Conservation (phyloP, 2,113 vertebrate species). For the Hucho hucho region DNA sequence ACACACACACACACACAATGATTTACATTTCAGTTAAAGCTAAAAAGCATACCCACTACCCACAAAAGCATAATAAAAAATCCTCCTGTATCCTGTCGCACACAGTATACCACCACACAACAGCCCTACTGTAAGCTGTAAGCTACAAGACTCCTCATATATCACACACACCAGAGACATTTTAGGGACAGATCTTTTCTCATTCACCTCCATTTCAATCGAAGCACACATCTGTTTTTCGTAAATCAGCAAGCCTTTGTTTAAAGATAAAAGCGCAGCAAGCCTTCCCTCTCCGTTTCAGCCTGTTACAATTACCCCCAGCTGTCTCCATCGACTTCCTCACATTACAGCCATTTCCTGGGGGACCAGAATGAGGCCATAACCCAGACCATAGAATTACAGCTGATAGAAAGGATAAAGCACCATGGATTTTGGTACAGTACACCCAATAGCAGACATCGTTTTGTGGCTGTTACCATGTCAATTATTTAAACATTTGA, state of each 20-base stretch:
- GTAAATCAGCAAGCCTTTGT: constrained; percentile 48
- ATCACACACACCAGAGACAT: constrained; percentile 14
- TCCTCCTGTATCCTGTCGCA: neutral
- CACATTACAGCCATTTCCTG: constrained; percentile 36
- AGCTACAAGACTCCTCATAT: neutral
- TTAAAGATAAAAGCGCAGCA: constrained; percentile 48
- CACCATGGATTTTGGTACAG: no score
- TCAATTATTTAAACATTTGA: no score
- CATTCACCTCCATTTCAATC: constrained; percentile 29
- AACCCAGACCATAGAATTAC: constrained; percentile 8
- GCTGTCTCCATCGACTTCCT: constrained; percentile 51
- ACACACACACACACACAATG: neutral
- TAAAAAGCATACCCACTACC: neutral
- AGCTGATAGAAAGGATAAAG: no score
- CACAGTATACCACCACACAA: neutral
- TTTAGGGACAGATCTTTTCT: neutral
- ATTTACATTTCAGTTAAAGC: neutral
- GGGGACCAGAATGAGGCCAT: constrained; percentile 1
- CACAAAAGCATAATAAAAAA: neutral
- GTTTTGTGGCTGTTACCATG: no score
- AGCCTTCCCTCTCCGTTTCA: constrained; percentile 20
- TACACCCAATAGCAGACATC: no score
- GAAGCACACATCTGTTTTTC: constrained; percentile 49
- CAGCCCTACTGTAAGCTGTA: neutral
- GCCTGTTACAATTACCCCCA: constrained; percentile 40